Conservation (phyloP, 2,888 invertebrate genomes). For the Cephus rjabovi region DNA sequence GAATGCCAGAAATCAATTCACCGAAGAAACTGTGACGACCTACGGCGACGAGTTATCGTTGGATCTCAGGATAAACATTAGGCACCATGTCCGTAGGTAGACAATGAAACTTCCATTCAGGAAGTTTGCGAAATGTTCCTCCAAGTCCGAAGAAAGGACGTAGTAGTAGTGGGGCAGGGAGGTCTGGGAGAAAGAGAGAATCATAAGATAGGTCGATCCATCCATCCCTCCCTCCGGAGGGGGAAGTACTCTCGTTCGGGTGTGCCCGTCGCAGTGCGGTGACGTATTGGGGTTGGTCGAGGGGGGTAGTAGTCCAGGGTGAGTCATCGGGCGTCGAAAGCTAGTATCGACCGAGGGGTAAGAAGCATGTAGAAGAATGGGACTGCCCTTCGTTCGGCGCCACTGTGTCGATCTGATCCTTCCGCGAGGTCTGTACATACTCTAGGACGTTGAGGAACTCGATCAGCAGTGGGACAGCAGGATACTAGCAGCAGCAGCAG, state of each 20-base stretch:
- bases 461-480: constrained; percentile 68
- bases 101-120: neutral
- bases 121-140: neutral
- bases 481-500: constrained; percentile 21
- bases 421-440: constrained; percentile 54
- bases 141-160: neutral
- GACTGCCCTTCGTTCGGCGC: constrained; percentile 33
- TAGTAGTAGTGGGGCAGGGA: neutral
- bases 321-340: constrained; percentile 13
- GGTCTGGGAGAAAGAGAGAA: neutral
- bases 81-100: neutral
- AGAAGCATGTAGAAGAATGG: constrained; percentile 7
- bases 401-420: constrained; percentile 25
- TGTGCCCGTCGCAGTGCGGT: neutral
- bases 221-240: neutral
- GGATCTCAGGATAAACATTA: neutral
- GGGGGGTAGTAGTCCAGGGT: constrained; percentile 7
- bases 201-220: constrained; percentile 7
- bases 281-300: constrained; percentile 14
- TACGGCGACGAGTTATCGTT: neutral
- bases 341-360: neutral
- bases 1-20: neutral
- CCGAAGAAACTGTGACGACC: neutral
- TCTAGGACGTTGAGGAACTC: constrained; percentile 69
- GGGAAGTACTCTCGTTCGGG: neutral